Evolutionary conservation across 2,888 invertebrate genomes (phyloP), one percentile per base, ranked within the genome.

Genomic region (Tridacna gigas): DNA sequence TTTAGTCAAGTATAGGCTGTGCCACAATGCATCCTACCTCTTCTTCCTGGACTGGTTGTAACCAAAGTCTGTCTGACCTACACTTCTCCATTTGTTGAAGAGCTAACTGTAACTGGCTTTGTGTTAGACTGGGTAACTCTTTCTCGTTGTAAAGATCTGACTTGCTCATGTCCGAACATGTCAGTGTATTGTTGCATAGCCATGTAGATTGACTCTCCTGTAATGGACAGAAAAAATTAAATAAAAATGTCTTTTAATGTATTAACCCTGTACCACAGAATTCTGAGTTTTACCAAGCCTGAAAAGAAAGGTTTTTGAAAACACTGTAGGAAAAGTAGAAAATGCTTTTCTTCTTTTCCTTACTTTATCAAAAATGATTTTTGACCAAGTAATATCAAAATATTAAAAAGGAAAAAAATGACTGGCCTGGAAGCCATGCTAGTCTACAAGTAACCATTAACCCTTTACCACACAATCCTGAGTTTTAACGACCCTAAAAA

Each of bases 171-270:
- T 88, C 89, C n/a, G 82, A 77, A 45, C 88, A 83, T 13, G 89
- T 84, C 20, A 82, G 28, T 20, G 88, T 86, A 79, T 88, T 90
- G 77, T 88, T 89, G 26, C 88, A 86, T 37, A 91, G 80, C 85
- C 89, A 84, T 61, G 86, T 86, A 20, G 91, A 90, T 78, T 91
- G 91, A n/a, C 89, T 90, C 63, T 89, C 90, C 92, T 92, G 88
- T 48, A 89, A 88, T 37, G 7, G 37, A 76, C 67, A 71, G 28
- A 80, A 69, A 79, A 56, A 66, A 67, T 20, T 20, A 3, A 56
- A 56, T 20, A 56, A 56, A 56, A 20, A 56, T 20, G 56, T 56
- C 20, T 56, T 37, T 37, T 2, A 37, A 7, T 7, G 7, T 37
- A 37, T 37, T n/a, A n/a, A n/a, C 2, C 37, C 2, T 37, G 37